Base-by-base conservation (phyloP, 2,113 vertebrate species). In the Haliaeetus leucogaster region DNA sequence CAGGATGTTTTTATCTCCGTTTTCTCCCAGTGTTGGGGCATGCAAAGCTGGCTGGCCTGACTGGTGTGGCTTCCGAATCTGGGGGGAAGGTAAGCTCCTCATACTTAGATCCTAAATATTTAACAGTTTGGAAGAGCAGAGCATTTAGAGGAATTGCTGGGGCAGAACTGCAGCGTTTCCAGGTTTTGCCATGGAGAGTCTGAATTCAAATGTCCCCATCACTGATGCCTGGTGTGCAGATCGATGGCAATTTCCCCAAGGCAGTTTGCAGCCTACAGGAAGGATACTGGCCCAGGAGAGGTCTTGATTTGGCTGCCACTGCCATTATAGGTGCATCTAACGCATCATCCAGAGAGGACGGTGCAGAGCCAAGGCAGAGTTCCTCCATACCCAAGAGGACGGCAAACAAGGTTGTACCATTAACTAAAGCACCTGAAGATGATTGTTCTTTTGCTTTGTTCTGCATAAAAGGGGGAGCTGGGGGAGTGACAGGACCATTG, bases 1-100 rank as follows among this genome's bases (percentile, higher is more conserved):
- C 89, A 96, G 95, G 96, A 96, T 97, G 93, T 97, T 98, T 97
- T 94, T 89, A 93, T 95, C 94, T 95, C 89, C 9, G 3, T 85
- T 97, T 94, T 93, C 87, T 96, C 92, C 88, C 81, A 85, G 83
- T 70, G 77, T 29, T 87, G 36, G 71, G 82, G 85, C 7, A 2
- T 86, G 76, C 59, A 95, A 90, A 95, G 91, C 86, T 2, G 34
- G 52, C 90, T 92, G 93, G 59, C 48, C 89, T 93, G 89, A n/a
- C 9, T 4, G 1, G 61, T 2, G 61, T 78, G 86, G 83, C 84
- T 97, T 84, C 86, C 0, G 20, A 81, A 67, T 20, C 47, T 11
- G 22, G 17, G 5, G 8, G 6, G 30, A 42, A 55, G 52, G 48
- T 26, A 43, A 56, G 48, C 13, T 77, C 34, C 88, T 77, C 20